Percentiles rank a stretch among this genome's conserved stretches.
Conservation (phyloP, 1,140 invertebrate genomes). For the Capitella teleta region DNA sequence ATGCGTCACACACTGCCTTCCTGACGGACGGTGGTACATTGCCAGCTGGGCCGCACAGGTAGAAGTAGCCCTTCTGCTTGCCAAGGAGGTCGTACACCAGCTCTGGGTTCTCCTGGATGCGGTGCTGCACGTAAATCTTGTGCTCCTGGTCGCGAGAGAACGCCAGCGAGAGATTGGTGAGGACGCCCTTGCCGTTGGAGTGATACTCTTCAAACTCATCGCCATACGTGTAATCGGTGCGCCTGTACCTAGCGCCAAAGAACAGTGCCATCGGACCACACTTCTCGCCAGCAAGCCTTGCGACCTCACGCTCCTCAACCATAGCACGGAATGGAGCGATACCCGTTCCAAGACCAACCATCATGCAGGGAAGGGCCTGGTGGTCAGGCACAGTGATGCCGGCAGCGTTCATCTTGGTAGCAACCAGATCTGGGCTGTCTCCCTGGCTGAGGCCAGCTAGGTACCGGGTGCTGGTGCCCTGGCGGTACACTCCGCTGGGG, state of each 20-base stretch:
- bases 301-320: slow-evolving; percentile 13
- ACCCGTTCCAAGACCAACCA: slow-evolving; percentile 14
- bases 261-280: slow-evolving; percentile 13
- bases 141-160: slow-evolving; percentile 14
- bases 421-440: slow-evolving; percentile 6
- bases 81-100: slow-evolving; percentile 12
- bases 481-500: slow-evolving; percentile 6
- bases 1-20: slow-evolving; percentile 9
- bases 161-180: slow-evolving; percentile 6
- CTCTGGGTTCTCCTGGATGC: slow-evolving; percentile 13
- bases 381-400: slow-evolving; percentile 12
- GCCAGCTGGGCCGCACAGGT: slow-evolving; percentile 15
- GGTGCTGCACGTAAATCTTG: slow-evolving; percentile 15
- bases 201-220: slow-evolving; percentile 14
- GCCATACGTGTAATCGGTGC: slow-evolving; percentile 13
- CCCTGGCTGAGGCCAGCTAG: slow-evolving; percentile 3
- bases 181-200: slow-evolving; percentile 11
- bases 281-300: slow-evolving; percentile 6
- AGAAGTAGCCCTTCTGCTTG: slow-evolving; percentile 15
- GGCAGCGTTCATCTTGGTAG: slow-evolving; percentile 11
- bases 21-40: slow-evolving; percentile 13
- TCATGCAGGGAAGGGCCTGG: slow-evolving; percentile 8
- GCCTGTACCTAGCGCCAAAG: slow-evolving; percentile 12
- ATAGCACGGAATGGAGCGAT: slow-evolving; percentile 13
- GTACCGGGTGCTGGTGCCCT: slow-evolving; percentile 11